phyloP scores from a whole-genome alignment of 2,113 vertebrate genomes.

The Emydura subglobosa region DNA sequence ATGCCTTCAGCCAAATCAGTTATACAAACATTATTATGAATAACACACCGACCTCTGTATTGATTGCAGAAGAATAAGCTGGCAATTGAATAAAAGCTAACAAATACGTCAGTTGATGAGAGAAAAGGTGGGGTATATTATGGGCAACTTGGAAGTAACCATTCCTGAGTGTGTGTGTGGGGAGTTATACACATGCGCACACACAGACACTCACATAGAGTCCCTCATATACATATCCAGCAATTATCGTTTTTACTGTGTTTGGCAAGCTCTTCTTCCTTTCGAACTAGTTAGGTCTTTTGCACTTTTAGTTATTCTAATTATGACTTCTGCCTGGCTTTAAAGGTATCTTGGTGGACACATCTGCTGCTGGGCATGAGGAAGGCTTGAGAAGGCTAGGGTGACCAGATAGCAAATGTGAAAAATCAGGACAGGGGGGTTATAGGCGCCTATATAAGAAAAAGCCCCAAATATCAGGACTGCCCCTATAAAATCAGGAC shows the following conservation, averaged over 20 bases:
- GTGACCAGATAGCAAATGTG: no score
- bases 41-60: slow-evolving; percentile 23
- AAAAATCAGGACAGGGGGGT: no score
- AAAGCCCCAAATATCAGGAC: no score
- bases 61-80: slow-evolving; percentile 8
- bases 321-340: neutral
- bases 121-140: neutral
- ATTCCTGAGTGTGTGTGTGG: neutral
- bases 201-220: neutral
- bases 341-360: neutral
- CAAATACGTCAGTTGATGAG: neutral
- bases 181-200: neutral
- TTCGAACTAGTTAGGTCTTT: neutral
- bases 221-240: neutral
- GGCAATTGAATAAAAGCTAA: neutral
- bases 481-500: no score
- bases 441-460: no score
- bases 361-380: neutral
- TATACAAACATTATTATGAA: slow-evolving; percentile 14
- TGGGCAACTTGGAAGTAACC: neutral
- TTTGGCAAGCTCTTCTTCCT: neutral
- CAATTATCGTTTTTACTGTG: neutral
- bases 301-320: neutral
- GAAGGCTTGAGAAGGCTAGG: neutral
- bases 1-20: neutral